Evolutionary conservation across 2,888 invertebrate species (phyloP), one percentile per base, ranked within the genome.

Genomic region (Macrosoma leucophasiata): DNA sequence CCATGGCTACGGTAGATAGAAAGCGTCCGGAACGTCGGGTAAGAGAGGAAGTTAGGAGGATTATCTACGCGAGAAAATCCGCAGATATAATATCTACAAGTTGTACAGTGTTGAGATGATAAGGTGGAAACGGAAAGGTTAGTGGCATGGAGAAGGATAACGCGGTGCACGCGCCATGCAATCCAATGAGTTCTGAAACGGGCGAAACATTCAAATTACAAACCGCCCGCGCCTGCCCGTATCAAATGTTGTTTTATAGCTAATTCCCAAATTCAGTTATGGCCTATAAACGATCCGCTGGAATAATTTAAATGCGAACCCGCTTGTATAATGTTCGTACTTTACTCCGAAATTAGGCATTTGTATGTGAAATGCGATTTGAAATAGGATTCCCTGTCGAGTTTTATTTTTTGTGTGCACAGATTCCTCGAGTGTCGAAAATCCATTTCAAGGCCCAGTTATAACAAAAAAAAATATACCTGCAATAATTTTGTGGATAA

Each of bases 241-340:
- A 79, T 82, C 82, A 82, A 82, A 82, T 82, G 84, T 81, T 84
- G 84, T 84, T 84, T 84, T 84, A 84, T 84, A 79, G 84, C 82
- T 84, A 84, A 84, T 84, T 82, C 81, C 82, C 76, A 82, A 84
- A 84, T 84, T 84, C 82, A 67, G 84, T 84, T 84, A 84, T 84
- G 81, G 82, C 81, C 84, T 82, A 84, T 82, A 84, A 84, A 84
- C 84, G 84, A 84, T 84, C 79, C 81, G 74, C 70, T 70, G 76
- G 84, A 79, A 82, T 84, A 84, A 84, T 84, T 82, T 84, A 84
- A 82, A 82, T 74, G 79, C 79, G 79, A 70, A 71, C 74, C 78
- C 73, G 81, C 72, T 71, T 70, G 76, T 81, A 82, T 81, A 82
- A 82, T 77, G 82, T 76, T 73, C 79, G 75, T 77, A 81, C 81